Base-by-base conservation (phyloP, 2,113 vertebrate species). In the Oncorhynchus clarkii region DNA sequence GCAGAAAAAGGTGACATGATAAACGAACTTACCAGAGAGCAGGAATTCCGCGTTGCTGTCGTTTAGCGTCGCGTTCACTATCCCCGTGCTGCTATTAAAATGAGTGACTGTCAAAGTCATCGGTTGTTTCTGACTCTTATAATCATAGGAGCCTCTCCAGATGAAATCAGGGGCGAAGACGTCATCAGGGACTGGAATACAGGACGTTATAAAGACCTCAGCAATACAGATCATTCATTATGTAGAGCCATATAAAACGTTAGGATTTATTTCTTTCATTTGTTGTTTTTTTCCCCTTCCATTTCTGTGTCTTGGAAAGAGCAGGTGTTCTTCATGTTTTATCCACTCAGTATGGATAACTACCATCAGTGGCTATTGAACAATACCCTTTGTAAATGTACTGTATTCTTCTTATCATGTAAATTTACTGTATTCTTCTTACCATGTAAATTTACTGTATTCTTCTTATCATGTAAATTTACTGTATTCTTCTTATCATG, bases 141-240 rank as follows among this genome's bases (percentile, higher is more conserved):
- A 97, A 87, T 98, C 95, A 57, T 96, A 97, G 69, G 97, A 99
- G 64, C 98, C 98, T 92, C 97, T 99, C 98, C 98, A 99, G 92
- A 96, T 90, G 22, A 97, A 99, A 86, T 96, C 94, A 71, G 96
- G 94, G 57, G 97, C 95, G 89, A 99, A 98, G 18, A 99, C 95
- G 70, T 99, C 93, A 82, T 97, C 96, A 45, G 97, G 97, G 88
- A 99, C 97, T 99, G 86, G 16, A 89, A 29, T n/a, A 67, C 39
- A 74, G 66, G 76, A 82, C 49, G 59, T 60, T 67, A 34, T 71
- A 24, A 24, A 78, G 76, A 1, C 3, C 39, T 34, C 20, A 68
- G 18, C 18, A 39, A 57, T 20, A 57, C 14, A 20, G 54, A 57
- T 14, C 54, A 1, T 14, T 57, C 13, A 57, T 20, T 20, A 57